These are phyloP conservation scores for Anguilla anguilla DNA, from an alignment of 2,797 vertebrate species.

Conservation along the genomic window DNA sequence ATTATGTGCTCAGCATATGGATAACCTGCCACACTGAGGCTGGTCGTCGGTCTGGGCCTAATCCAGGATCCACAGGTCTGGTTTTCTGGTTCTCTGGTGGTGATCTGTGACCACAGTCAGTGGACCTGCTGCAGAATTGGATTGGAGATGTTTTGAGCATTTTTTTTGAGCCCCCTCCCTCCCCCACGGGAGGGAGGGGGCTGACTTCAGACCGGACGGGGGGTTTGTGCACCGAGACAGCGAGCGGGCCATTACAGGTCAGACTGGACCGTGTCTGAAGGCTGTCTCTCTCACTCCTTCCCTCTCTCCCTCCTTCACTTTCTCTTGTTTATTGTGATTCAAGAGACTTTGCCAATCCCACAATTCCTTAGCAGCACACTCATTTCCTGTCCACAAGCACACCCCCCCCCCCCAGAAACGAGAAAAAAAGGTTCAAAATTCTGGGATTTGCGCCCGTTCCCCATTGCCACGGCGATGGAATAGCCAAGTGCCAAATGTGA, in stretches of 20 bases:
- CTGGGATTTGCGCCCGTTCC: slow-evolving; percentile 12
- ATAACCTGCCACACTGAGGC: background rate
- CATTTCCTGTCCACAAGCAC: slow-evolving; percentile 36
- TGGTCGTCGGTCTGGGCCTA: background rate
- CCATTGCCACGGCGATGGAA: slow-evolving; percentile 37
- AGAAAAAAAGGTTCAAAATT: slow-evolving; percentile 20
- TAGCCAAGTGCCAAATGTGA: slow-evolving; percentile 16
- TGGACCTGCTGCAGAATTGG: background rate
- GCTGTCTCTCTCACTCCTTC: background rate
- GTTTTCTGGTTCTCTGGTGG: background rate
- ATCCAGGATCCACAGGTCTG: background rate
- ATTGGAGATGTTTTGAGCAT: background rate
- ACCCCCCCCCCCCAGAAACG: background rate
- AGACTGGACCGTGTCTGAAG: background rate
- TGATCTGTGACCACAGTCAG: background rate
- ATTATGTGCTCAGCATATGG: background rate
- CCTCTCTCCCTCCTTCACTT: slow-evolving; percentile 4
- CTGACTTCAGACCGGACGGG: background rate
- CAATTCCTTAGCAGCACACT: slow-evolving; percentile 37
- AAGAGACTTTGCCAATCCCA: slow-evolving; percentile 30
- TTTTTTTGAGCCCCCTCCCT: too few relatives aligned
- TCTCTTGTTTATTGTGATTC: slow-evolving; percentile 25
- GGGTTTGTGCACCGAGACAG: background rate
- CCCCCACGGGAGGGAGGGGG: background rate
- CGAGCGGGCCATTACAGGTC: too few relatives aligned